Conservation (phyloP, 2,888 invertebrate species). For the Hirtodrosophila trivittata region DNA sequence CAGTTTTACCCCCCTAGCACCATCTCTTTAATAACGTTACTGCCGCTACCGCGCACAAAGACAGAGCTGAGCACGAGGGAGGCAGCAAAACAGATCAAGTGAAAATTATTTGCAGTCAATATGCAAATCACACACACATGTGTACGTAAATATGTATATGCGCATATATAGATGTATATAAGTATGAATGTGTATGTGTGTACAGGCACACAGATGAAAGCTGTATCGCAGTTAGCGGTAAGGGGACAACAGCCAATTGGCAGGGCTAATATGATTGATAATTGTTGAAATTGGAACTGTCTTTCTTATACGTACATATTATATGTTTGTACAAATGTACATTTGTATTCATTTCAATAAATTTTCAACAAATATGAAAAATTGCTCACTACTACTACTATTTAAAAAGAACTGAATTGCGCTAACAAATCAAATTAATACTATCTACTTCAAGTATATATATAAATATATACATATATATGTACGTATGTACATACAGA, state of each 20-base stretch:
- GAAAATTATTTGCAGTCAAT: slow-evolving; percentile 75
- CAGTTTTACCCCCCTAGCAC: slow-evolving; percentile 57
- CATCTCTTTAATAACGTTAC: slow-evolving; percentile 30
- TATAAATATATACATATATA: slow-evolving; percentile 10
- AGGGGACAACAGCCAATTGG: slow-evolving; percentile 38
- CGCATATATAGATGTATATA: slow-evolving; percentile 1
- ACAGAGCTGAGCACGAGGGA: slow-evolving; percentile 8
- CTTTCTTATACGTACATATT: slow-evolving; percentile 2
- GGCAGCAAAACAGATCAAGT: slow-evolving; percentile 64
- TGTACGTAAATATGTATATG: slow-evolving; percentile 5
- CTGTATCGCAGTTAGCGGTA: slow-evolving; percentile 41
- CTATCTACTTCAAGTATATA: slow-evolving; percentile 42
- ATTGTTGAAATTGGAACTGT: slow-evolving; percentile 36
- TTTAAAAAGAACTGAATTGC: slow-evolving; percentile 27
- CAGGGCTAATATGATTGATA: slow-evolving; percentile 25
- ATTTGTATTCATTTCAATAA: slow-evolving; percentile 3
- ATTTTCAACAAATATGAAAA: slow-evolving; percentile 9
- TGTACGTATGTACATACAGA: neutral
- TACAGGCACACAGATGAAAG: slow-evolving; percentile 35
- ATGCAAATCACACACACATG: slow-evolving; percentile 59
- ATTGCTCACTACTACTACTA: slow-evolving; percentile 4
- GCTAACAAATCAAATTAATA: slow-evolving; percentile 67
- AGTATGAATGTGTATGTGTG: slow-evolving; percentile 3
- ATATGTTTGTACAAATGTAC: too few species aligned
- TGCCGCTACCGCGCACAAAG: slow-evolving; percentile 13